phyloP scores from a whole-genome alignment of 1,140 invertebrate species.

The Tribolium castaneum region DNA sequence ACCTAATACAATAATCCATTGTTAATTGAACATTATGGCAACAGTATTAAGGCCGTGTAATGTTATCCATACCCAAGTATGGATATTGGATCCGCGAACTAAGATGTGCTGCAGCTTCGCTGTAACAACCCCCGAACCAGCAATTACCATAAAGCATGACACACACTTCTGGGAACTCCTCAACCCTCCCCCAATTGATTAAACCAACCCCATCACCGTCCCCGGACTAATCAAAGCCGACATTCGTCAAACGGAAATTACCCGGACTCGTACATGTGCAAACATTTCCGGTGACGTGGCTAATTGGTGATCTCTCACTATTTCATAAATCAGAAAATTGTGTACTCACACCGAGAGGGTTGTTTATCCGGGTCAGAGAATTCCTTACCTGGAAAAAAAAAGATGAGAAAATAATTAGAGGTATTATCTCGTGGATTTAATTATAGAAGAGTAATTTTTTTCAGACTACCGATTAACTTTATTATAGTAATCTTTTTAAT shows the following conservation, averaged over 20 bases:
- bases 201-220: not conserved
- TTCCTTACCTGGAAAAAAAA: constrained; percentile 25
- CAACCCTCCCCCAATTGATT: not conserved
- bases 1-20: not conserved
- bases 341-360: not conserved
- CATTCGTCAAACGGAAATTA: constrained; percentile 18
- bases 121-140: not conserved
- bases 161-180: not conserved
- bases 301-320: constrained; percentile 23
- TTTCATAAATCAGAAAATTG: not conserved
- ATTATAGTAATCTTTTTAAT: constrained; percentile 28
- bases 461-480: not conserved
- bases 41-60: not conserved
- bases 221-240: not conserved
- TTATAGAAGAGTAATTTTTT: constrained; percentile 8
- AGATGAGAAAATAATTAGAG: constrained; percentile 27
- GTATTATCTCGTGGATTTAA: constrained; percentile 17
- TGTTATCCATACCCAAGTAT: not conserved
- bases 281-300: constrained; percentile 10
- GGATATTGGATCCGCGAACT: too few species aligned
- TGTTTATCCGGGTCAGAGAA: too few species aligned
- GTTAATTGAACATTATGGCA: not conserved
- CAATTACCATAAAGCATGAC: not conserved
- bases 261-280: constrained; percentile 8
- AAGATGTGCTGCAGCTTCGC: too few species aligned